These are phyloP conservation scores for Mus spretus DNA, from an alignment of 2,797 vertebrate genomes.

Conservation along the genomic window DNA sequence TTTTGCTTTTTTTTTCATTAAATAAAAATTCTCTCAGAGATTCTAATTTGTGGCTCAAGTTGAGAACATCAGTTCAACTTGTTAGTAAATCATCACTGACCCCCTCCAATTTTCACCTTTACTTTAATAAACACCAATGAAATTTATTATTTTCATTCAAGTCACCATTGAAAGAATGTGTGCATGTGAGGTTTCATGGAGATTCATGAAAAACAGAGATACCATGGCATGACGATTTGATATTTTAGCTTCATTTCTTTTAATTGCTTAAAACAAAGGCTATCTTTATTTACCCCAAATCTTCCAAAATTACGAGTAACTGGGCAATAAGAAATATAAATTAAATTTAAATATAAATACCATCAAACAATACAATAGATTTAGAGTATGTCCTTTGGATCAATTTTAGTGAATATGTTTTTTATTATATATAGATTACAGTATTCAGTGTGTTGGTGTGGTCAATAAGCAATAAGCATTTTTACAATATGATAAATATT, in stretches of 20 bases:
- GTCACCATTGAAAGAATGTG: conserved; percentile 17
- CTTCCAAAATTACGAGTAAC: conserved; percentile 19
- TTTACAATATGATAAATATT: conserved; percentile 54
- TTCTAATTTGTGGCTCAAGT: conserved; percentile 39
- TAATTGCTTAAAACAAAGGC: conserved; percentile 50
- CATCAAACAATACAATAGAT: conserved; percentile 34
- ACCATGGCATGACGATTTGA: neutral
- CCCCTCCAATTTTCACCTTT: conserved; percentile 27
- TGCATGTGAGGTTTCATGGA: neutral
- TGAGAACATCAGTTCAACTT: conserved; percentile 48
- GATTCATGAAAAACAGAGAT: neutral
- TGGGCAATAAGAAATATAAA: neutral
- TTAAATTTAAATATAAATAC: conserved; percentile 47
- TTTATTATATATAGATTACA: conserved; percentile 18
- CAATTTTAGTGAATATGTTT: conserved; percentile 22
- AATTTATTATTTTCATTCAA: conserved; percentile 62
- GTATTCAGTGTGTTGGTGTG: neutral
- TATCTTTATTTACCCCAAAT: neutral
- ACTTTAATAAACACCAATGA: conserved; percentile 49
- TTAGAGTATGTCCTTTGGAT: neutral
- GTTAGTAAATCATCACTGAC: conserved; percentile 21
- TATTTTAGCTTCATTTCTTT: conserved; percentile 13
- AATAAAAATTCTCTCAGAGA: conserved; percentile 12
- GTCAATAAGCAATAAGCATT: conserved; percentile 49
- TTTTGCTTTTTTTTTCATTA: neutral